Evolutionary conservation across 35 echinoderm and acorn worm species (phyloP).

Genomic region (Heliocidaris tuberculata): DNA sequence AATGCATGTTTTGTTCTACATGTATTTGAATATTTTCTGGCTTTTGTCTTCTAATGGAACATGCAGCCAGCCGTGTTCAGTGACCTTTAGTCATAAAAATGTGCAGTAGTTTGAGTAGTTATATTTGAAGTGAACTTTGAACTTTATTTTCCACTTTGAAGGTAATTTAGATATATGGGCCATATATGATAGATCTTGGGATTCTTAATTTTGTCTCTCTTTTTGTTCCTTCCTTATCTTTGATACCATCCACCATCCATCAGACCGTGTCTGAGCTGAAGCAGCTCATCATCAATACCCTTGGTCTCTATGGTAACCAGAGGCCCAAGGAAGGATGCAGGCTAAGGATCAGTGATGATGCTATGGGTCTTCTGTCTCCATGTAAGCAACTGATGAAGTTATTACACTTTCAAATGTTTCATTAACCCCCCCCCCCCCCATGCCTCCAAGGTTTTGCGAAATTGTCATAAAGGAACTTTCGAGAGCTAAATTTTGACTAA

Average conservation of each 20-base stretch:
- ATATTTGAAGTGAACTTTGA: too few relatives aligned
- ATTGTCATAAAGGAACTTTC: too few relatives aligned
- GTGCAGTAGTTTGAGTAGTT: too few relatives aligned
- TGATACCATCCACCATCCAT: neutral
- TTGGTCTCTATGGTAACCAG: slow-evolving; percentile 36
- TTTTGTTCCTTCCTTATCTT: neutral
- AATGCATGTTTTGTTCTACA: too few relatives aligned
- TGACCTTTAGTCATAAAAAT: too few relatives aligned
- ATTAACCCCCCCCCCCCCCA: neutral
- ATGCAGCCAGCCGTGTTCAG: too few relatives aligned
- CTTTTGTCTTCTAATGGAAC: too few relatives aligned
- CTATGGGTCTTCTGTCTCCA: slow-evolving; percentile 59
- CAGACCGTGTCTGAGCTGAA: slow-evolving; percentile 73
- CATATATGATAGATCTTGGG: neutral
- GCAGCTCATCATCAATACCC: slow-evolving; percentile 37
- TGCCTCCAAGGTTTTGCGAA: too few relatives aligned
- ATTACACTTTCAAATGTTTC: neutral
- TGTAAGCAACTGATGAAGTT: slow-evolving; percentile 54
- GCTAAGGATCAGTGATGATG: slow-evolving; percentile 61
- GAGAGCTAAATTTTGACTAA: neutral
- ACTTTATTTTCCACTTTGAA: too few relatives aligned
- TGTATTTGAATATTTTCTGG: too few relatives aligned
- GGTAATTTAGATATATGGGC: too few relatives aligned
- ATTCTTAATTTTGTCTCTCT: neutral
- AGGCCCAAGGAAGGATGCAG: slow-evolving; percentile 46